These are phyloP conservation scores for Corydoras sp. DNA, from an alignment of 2,113 vertebrate genomes.

Conservation along the genomic window DNA sequence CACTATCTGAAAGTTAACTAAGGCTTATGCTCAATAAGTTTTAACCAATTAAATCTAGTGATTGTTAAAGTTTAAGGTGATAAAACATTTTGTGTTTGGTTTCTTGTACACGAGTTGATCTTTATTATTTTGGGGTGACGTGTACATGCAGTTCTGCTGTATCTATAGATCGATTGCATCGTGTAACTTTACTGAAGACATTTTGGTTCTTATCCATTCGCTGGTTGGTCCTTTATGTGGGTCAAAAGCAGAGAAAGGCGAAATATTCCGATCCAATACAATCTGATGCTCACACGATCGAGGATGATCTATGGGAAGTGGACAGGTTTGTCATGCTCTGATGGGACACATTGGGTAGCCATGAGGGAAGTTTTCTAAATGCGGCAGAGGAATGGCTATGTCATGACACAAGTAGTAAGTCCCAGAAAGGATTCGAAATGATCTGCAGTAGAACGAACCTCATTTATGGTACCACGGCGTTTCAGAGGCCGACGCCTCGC, in stretches of 20 bases:
- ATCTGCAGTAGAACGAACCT: conserved; percentile 22
- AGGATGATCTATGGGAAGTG: conserved; percentile 53
- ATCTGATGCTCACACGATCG: conserved; percentile 46
- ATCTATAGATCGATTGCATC: too few relatives aligned
- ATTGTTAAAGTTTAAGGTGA: too few relatives aligned
- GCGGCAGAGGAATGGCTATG: conserved; percentile 68
- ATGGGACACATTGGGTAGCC: conserved; percentile 65
- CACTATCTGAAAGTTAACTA: too few relatives aligned
- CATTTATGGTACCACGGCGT: conserved; percentile 12
- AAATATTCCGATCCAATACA: conserved; percentile 10
- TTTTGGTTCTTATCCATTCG: too few relatives aligned
- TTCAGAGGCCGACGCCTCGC: background rate
- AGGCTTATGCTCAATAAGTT: too few relatives aligned
- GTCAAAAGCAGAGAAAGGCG: background rate
- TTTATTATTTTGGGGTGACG: too few relatives aligned
- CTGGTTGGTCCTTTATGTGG: background rate
- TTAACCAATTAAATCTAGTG: too few relatives aligned
- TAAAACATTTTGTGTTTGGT: too few relatives aligned
- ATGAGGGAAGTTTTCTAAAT: conserved; percentile 70
- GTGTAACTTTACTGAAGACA: too few relatives aligned
- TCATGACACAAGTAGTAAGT: conserved; percentile 59
- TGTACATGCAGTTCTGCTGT: too few relatives aligned
- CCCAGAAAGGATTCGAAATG: conserved; percentile 44
- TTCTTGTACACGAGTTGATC: too few relatives aligned
- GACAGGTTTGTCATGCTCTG: conserved; percentile 62